Evolutionary conservation across 2,113 vertebrate species (phyloP), one percentile per base, ranked within the genome.

Genomic region (Nothobranchius furzeri): DNA sequence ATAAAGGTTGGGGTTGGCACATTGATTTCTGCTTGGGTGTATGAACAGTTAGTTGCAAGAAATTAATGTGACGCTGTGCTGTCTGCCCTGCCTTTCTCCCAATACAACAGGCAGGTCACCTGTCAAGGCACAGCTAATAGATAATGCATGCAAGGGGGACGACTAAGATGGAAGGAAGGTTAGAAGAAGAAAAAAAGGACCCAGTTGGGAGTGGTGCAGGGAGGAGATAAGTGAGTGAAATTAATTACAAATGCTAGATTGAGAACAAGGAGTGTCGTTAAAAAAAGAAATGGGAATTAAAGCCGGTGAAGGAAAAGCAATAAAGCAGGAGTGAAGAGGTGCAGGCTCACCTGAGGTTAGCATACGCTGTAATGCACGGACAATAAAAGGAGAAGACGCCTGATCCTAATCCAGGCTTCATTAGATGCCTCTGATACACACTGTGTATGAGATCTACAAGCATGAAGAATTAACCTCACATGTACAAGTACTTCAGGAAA

Each of bases 81-180:
- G 90, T 86, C 86, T 67, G 74, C 72, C 73, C 73, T 12, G 48
- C 77, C 75, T 82, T 87, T 88, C 88, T 91, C 86, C 83, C 69
- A 79, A 91, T 91, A 90, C 89, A 85, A 70, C 43, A 55, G 68
- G 78, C 75, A 11, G 65, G 75, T 80, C 83, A 69, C 79, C 83
- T 79, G 80, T 90, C 85, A 88, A 89, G 72, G 81, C 70, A 75
- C 77, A 49, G 73, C 75, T 85, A 81, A 90, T 90, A 87, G 85
- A 90, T 90, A 86, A 89, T 81, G 73, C 78, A 86, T 64, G 50
- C 36, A 60, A 72, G 68, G 51, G 67, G 45, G 46, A 68, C 61
- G 46, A 53, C 60, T 30, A 47, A 73, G 56, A 79, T 58, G 67
- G 55, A 75, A 37, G 17, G 47, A 45, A 15, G 14, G 36, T 20